Evolutionary conservation across 2,888 invertebrate genomes (phyloP).

Genomic region (Melanostoma mellinum): DNA sequence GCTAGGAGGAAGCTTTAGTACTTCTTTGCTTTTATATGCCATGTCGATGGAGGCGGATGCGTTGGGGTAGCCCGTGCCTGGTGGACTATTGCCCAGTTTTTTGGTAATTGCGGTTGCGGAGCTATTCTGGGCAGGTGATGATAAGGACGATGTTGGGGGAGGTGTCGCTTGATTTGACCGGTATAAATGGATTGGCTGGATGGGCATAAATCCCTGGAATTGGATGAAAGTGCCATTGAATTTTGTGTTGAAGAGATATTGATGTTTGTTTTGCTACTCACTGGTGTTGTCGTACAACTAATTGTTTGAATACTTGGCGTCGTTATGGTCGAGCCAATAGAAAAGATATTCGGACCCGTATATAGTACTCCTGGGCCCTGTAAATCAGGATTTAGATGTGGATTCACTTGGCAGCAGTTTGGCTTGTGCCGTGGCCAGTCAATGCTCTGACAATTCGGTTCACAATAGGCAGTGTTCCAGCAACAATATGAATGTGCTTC

Average conservation of each 20-base stretch:
- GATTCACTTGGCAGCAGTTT: slow-evolving; percentile 76
- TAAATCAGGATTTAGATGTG: slow-evolving; percentile 20
- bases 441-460: slow-evolving; percentile 92
- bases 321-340: slow-evolving; percentile 22
- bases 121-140: slow-evolving; percentile 50
- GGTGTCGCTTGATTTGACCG: slow-evolving; percentile 43
- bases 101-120: slow-evolving; percentile 52
- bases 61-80: slow-evolving; percentile 39
- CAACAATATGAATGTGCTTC: slow-evolving; percentile 97
- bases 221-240: slow-evolving; percentile 35
- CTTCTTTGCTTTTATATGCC: slow-evolving; percentile 72
- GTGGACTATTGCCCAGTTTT: slow-evolving; percentile 15
- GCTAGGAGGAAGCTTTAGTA: slow-evolving; percentile 78
- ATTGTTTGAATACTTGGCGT: slow-evolving; percentile 29
- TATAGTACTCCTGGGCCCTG: slow-evolving; percentile 36
- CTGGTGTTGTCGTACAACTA: slow-evolving; percentile 32
- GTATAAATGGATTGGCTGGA: slow-evolving; percentile 31
- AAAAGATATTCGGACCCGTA: slow-evolving; percentile 14
- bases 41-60: slow-evolving; percentile 31
- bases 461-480: slow-evolving; percentile 98
- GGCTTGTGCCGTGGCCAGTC: slow-evolving; percentile 91
- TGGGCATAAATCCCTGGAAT: slow-evolving; percentile 49
- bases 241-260: slow-evolving; percentile 27
- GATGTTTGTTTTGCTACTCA: slow-evolving; percentile 51
- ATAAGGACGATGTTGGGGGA: slow-evolving; percentile 41